Evolutionary conservation across 2,797 vertebrate genomes (phyloP).

Genomic region (Anniella stebbinsi): DNA sequence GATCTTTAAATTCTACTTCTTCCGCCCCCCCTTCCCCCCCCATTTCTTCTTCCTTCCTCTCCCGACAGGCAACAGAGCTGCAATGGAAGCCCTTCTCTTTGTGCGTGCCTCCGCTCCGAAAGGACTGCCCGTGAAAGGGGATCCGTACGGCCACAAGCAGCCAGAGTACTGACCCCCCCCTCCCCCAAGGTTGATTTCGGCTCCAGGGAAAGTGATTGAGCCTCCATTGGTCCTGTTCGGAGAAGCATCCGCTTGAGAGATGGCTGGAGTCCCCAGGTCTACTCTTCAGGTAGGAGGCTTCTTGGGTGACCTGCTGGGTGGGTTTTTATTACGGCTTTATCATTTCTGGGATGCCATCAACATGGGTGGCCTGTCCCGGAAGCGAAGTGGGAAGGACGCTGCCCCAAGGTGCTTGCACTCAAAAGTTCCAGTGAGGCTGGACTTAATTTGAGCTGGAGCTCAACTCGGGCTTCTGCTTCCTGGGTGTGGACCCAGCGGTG

Average conservation of each 20-base stretch:
- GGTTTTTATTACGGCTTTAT: too few relatives aligned
- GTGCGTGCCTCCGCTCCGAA: accelerated
- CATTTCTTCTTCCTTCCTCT: background rate
- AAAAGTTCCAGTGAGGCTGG: background rate
- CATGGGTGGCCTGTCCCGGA: background rate
- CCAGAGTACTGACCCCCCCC: background rate
- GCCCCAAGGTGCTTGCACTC: background rate
- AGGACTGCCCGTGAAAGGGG: background rate
- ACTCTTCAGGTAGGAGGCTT: background rate
- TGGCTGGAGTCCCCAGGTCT: background rate
- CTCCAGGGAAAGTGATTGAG: too few relatives aligned
- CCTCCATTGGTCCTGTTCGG: too few relatives aligned
- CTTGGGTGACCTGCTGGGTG: background rate
- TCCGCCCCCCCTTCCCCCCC: too few relatives aligned
- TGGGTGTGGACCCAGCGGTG: too few relatives aligned
- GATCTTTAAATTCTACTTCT: background rate
- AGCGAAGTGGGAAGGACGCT: too few relatives aligned
- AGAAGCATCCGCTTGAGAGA: background rate
- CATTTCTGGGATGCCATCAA: too few relatives aligned
- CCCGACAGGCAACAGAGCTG: background rate
- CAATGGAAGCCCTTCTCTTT: background rate
- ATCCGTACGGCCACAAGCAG: accelerated
- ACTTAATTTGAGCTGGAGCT: background rate
- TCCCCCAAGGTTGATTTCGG: background rate
- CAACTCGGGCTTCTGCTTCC: background rate